Conservation (phyloP, 2,888 invertebrate species). For the Macroteleia sp. region DNA sequence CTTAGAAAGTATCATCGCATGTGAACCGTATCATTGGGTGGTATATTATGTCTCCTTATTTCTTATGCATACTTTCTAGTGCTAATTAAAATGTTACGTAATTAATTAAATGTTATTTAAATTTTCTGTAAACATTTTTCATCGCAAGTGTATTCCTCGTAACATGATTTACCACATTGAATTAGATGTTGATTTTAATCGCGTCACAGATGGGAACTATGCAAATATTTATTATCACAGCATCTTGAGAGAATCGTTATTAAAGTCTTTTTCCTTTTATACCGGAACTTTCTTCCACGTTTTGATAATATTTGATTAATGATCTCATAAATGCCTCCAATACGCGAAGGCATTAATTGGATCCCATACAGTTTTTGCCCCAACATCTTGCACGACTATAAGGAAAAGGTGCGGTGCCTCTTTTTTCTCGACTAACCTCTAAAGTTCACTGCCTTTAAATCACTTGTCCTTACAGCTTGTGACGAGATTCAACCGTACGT, state of each 20-base stretch:
- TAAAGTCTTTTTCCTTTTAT: not conserved
- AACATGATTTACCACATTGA: too few relatives aligned
- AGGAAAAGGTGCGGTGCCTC: slow-evolving; percentile 39
- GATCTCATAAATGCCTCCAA: slow-evolving; percentile 17
- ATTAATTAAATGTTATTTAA: slow-evolving; percentile 48
- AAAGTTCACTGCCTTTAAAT: slow-evolving; percentile 50
- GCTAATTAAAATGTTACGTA: slow-evolving; percentile 55
- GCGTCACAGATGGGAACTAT: not conserved
- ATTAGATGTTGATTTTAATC: not conserved
- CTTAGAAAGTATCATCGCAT: slow-evolving; percentile 27
- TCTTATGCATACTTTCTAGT: slow-evolving; percentile 45
- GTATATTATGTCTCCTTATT: slow-evolving; percentile 19
- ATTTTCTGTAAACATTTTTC: too few relatives aligned
- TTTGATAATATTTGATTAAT: slow-evolving; percentile 13
- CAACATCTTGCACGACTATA: slow-evolving; percentile 9
- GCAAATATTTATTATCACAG: too few relatives aligned
- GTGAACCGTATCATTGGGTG: too few relatives aligned
- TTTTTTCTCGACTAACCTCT: slow-evolving; percentile 36
- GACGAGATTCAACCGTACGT: slow-evolving; percentile 6
- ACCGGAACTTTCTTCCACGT: slow-evolving; percentile 20
- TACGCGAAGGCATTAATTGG: slow-evolving; percentile 32
- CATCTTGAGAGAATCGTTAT: too few relatives aligned
- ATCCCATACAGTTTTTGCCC: slow-evolving; percentile 18
- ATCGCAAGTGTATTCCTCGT: too few relatives aligned
- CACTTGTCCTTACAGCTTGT: slow-evolving; percentile 29